phyloP scores from a whole-genome alignment of 2,113 vertebrate species.

The Pedionomus torquatus region DNA sequence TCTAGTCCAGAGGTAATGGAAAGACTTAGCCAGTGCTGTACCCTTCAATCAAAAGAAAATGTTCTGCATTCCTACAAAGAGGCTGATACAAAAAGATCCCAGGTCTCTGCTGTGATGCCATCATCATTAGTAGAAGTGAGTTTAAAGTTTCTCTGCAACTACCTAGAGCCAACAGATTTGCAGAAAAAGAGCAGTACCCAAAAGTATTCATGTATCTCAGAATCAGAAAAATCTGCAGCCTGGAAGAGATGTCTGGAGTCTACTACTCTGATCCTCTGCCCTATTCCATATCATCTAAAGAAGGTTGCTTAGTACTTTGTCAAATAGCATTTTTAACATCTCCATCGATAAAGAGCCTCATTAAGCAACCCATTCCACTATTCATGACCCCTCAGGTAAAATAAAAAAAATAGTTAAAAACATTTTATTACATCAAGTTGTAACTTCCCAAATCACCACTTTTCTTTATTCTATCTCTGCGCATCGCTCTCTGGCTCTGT shows the following conservation, averaged over 20 bases:
- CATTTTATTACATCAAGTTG: neutral
- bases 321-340: neutral
- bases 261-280: neutral
- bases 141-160: neutral
- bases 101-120: neutral
- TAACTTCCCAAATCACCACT: neutral
- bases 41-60: neutral
- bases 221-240: neutral
- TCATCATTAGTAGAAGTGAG: neutral
- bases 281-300: neutral
- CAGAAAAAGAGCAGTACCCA: neutral
- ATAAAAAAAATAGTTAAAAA: neutral
- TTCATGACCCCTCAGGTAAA: neutral
- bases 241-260: neutral
- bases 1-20: neutral
- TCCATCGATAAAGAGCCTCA: neutral
- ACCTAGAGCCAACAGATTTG: neutral
- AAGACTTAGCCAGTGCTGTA: neutral
- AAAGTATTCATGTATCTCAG: neutral
- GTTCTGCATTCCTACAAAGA: neutral
- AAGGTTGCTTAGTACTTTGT: neutral
- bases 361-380: neutral
- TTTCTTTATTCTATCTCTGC: neutral
- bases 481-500: neutral
- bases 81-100: neutral